Evolutionary conservation across 30 jellyfish, hydroid and myxozoan genomes (phyloP), one percentile per base, ranked within the genome.

Genomic region (Calvadosia cruxmelitensis): DNA sequence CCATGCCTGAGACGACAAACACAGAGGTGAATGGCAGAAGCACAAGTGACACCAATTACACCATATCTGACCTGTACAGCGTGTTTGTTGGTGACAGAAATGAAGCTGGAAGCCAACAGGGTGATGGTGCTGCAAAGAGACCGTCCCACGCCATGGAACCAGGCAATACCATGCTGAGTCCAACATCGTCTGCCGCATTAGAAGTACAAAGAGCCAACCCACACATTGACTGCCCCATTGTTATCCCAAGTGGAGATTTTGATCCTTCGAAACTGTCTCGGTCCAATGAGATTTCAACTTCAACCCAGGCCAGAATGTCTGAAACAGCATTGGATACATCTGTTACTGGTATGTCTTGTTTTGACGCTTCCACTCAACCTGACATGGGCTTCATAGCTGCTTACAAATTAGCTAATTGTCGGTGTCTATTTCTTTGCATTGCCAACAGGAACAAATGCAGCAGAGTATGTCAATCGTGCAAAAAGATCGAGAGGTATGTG

Each of bases 141-240:
- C 83, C 73, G 24, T 20, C 27, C 3, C 50, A 64, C 7, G 10
- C 57, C 10, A 5, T 20, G 20, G 10, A 5, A 42, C 57, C 10
- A 42, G 20, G 20, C 20, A 20, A 42, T 42, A 42, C 57, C 20
- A 29, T 82, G 71, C 64, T 75, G 25, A 65, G 92, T 33, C 76
- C 97, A 3, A 66, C 73, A 13, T 31, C 95, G 3, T 61, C 95
- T 20, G 83, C 92, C 3, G 80, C 93, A 0, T 27, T 61, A 12
- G 93, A 89, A 30, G 72, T 89, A 1, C 98, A 89, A 67, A 80
- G 72, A 33, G 69, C 90, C 50, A 91, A 89, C 68, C 98, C 98
- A 7, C 84, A 91, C 32, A 77, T 89, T 15, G 98, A 89, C 72
- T 89, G 98, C 31, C 98, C 98, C 20, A 89, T 89, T 53, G 98